A percentile compares a stretch with the other conserved stretches of the same genome.
Evolutionary conservation across 2,888 invertebrate species (phyloP).

Genomic region (Parnassius apollo): DNA sequence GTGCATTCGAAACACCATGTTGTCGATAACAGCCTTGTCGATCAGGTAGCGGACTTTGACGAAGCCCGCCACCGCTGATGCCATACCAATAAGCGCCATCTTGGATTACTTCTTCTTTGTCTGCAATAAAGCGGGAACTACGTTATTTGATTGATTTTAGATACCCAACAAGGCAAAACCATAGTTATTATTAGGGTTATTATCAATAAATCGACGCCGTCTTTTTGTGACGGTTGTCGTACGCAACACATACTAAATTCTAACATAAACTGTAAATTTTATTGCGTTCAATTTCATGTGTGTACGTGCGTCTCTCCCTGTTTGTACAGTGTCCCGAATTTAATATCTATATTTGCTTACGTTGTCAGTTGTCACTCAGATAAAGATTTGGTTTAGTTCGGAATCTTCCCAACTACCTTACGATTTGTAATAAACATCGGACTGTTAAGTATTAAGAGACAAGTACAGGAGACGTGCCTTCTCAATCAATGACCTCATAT

Average conservation of each 20-base stretch:
- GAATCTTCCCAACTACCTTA: constrained; percentile 37
- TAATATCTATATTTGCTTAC: constrained; percentile 37
- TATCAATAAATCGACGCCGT: constrained; percentile 55
- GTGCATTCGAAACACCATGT: constrained; percentile 93
- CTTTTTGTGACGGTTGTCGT: constrained; percentile 62
- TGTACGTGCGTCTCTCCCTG: constrained; percentile 35
- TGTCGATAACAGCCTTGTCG: constrained; percentile 94
- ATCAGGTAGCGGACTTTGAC: constrained; percentile 93
- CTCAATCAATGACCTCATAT: constrained; percentile 72
- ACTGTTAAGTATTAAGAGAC: constrained; percentile 38
- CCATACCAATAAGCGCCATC: constrained; percentile 92
- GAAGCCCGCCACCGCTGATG: constrained; percentile 94
- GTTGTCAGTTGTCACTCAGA: constrained; percentile 37
- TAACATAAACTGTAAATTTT: constrained; percentile 67
- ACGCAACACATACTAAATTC: constrained; percentile 65
- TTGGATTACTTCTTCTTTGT: constrained; percentile 45
- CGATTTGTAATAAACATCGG: constrained; percentile 47
- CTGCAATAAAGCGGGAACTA: constrained; percentile 33
- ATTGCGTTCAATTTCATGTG: constrained; percentile 49
- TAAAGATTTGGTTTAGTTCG: constrained; percentile 34
- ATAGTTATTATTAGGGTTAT: constrained; percentile 45
- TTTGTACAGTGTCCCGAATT: constrained; percentile 46
- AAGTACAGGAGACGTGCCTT: constrained; percentile 43
- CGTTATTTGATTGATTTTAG: constrained; percentile 21
- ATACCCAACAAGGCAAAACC: constrained; percentile 35